Base-by-base conservation (phyloP, 2,797 vertebrate genomes). In the Gallinago nigripennis region DNA sequence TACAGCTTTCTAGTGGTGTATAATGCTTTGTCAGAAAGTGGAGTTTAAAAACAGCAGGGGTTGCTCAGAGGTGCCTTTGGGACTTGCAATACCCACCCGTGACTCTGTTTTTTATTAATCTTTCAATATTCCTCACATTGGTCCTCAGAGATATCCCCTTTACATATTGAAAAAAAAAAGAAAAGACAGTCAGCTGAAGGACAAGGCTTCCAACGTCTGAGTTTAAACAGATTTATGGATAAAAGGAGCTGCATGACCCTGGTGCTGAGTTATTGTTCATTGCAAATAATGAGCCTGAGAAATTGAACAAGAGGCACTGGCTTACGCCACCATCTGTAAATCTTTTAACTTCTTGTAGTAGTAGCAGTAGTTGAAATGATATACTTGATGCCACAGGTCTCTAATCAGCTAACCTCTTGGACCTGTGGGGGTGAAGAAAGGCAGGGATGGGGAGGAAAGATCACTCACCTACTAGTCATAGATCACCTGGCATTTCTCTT, bases 1-100 rank as follows among this genome's bases (percentile, higher is more conserved):
- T 31, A 50, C 25, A 79, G 89, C 89, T 94, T 96, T 94, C 87
- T 84, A 90, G 82, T 90, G 80, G 23, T 76, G 31, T 57, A 15
- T 45, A 88, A 54, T 18, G 27, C 50, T 79, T 31, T 56, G 68
- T 46, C 63, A 88, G 54, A 86, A 84, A 81, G 28, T 6, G 65
- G 70, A 58, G 73, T 60, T 84, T 91, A 39, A 79, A 92, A 94
- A 39, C 37, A 92, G 25, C n/a, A 35, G 15, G 30, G 27, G 1
- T 10, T 87, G 21, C 23, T 86, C 54, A 46, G 9, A 37, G 51
- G 20, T 72, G 16, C 53, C 18, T 76, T 76, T 53, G 35, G 64
- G 72, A 54, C 20, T 79, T 83, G 31, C 16, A 33, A 13, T 37
- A 68, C n/a, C 1, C 12, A 41, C 83, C 51, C 56, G 14, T 65